Evolutionary conservation across 2,797 vertebrate species (phyloP).

Genomic region (Eulemur rubriventer): DNA sequence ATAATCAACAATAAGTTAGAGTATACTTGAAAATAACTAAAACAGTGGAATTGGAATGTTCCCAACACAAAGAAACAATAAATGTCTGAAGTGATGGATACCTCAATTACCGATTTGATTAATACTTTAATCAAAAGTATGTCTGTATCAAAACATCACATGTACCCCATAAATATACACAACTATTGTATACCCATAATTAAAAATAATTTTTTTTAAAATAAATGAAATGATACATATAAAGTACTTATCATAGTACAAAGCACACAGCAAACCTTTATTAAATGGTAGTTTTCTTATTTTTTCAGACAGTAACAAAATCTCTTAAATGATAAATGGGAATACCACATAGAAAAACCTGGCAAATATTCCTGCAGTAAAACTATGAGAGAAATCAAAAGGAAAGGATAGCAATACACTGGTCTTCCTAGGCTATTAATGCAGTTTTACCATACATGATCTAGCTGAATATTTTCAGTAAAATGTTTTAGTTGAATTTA

Average conservation of each 20-base stretch:
- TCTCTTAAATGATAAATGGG: background rate
- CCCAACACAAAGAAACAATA: background rate
- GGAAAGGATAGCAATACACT: background rate
- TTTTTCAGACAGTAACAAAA: background rate
- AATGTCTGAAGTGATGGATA: background rate
- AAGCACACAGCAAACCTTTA: background rate
- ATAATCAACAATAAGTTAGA: background rate
- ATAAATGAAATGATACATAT: background rate
- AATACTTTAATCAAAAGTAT: background rate
- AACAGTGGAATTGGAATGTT: background rate
- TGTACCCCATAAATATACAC: background rate
- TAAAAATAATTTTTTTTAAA: background rate
- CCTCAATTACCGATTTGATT: background rate
- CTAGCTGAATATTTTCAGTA: background rate
- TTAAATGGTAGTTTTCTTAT: background rate
- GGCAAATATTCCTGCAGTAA: background rate
- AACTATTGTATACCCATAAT: background rate
- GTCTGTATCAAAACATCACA: background rate
- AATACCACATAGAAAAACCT: background rate
- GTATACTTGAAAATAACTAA: background rate
- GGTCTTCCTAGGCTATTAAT: background rate
- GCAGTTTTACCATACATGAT: background rate
- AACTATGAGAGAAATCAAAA: background rate
- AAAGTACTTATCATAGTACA: background rate
- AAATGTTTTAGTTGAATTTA: constrained; percentile 26